A percentile compares a stretch with the other conserved stretches of the same genome.
phyloP scores from a whole-genome alignment of 92 coral and sea anemone genomes.

The Actinernus sp. region DNA sequence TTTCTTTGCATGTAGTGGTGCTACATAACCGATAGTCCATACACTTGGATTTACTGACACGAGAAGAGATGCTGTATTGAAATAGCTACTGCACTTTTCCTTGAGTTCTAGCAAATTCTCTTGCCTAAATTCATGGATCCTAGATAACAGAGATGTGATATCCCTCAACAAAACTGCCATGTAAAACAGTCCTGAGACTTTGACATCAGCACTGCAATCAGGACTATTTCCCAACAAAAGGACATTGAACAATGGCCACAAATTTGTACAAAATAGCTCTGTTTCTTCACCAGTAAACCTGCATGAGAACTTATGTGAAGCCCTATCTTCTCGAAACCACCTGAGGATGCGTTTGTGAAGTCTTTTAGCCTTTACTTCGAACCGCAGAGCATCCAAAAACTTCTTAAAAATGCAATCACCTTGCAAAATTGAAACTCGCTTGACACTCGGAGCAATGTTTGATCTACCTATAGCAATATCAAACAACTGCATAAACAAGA shows the following conservation, averaged over 20 bases:
- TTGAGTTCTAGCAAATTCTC: no score
- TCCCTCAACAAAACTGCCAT: no score
- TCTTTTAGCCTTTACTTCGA: constrained; percentile 28
- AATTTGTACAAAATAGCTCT: no score
- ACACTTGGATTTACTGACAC: constrained; percentile 21
- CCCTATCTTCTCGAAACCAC: constrained; percentile 41
- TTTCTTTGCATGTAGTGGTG: constrained; percentile 19
- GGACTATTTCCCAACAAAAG: no score
- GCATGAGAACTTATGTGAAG: constrained; percentile 16
- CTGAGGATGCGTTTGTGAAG: constrained; percentile 42
- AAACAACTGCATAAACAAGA: constrained; percentile 23
- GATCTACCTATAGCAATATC: constrained; percentile 31
- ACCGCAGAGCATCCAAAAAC: constrained; percentile 31
- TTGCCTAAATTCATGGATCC: no score
- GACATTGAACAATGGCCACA: no score
- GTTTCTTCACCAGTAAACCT: constrained; percentile 58
- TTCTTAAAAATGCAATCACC: constrained; percentile 20
- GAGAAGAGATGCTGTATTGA: constrained; percentile 11
- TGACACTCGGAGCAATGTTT: constrained; percentile 23
- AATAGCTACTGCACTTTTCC: constrained; percentile 7
- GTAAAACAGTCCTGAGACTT: no score
- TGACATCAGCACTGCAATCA: no score
- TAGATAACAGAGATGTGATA: no score
- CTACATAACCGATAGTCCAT: constrained; percentile 21
- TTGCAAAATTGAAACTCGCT: constrained; percentile 17